Conservation (phyloP, 2,888 invertebrate genomes). For the Unio delphinus region DNA sequence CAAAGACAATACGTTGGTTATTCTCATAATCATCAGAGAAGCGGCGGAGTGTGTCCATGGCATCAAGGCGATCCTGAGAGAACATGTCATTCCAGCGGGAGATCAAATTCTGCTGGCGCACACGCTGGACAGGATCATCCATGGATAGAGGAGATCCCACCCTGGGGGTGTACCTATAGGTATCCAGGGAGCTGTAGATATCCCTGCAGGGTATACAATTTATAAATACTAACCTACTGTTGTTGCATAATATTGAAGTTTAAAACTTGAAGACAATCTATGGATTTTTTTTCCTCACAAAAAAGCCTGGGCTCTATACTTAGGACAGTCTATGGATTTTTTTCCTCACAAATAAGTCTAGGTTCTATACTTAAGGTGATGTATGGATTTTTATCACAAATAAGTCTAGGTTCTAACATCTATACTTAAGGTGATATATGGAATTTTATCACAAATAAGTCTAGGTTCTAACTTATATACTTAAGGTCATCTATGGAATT, state of each 20-base stretch:
- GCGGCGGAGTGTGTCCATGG: conserved; percentile 68
- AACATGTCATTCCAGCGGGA: conserved; percentile 70
- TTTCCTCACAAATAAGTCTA: too few species aligned
- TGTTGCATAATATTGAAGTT: background rate
- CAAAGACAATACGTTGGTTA: conserved; percentile 69
- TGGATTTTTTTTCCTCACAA: too few species aligned
- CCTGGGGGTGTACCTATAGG: conserved; percentile 61
- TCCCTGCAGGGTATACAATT: conserved; percentile 23
- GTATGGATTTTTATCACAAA: too few species aligned
- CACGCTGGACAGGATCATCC: conserved; percentile 67
- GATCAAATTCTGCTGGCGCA: conserved; percentile 66
- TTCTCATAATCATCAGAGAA: conserved; percentile 70
- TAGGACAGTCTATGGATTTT: too few species aligned
- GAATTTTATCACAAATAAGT: too few species aligned
- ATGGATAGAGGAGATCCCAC: conserved; percentile 61
- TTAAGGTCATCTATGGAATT: too few species aligned
- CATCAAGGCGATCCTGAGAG: conserved; percentile 67
- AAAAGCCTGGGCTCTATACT: too few species aligned
- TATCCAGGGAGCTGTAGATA: conserved; percentile 38
- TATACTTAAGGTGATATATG: too few species aligned
- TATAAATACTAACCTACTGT: background rate
- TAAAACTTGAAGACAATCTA: too few species aligned
- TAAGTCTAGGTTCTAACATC: too few species aligned
- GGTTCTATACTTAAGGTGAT: too few species aligned
- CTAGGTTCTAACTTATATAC: too few species aligned